Conservation (phyloP, 2,797 vertebrate species). For the Spinus olivaceus region DNA sequence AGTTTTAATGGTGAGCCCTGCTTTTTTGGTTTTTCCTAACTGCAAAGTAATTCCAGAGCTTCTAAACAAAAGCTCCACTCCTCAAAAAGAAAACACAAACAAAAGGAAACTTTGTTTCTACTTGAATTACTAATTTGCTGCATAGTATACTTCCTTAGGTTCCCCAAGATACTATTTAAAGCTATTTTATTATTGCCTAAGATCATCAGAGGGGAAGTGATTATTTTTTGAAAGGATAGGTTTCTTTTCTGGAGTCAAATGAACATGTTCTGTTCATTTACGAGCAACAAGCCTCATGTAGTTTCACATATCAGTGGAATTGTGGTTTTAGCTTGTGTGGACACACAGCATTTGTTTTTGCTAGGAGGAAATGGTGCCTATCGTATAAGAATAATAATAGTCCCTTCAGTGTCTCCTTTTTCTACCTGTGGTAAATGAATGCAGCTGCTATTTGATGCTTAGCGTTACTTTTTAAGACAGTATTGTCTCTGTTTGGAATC, state of each 20-base stretch:
- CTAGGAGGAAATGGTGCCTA: not conserved
- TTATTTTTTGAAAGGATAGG: not conserved
- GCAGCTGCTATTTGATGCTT: not conserved
- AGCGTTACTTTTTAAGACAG: not conserved
- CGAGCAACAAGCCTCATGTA: accelerated
- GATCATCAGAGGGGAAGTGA: not conserved
- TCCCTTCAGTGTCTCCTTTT: not conserved
- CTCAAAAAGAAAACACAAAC: not conserved
- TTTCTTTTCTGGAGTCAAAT: not conserved
- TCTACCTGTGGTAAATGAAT: not conserved
- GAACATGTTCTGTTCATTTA: not conserved
- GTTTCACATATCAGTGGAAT: not conserved
- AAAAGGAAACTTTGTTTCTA: not conserved
- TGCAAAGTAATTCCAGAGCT: not conserved
- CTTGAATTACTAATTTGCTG: not conserved
- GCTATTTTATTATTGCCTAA: not conserved
- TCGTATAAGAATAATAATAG: not conserved
- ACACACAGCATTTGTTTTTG: not conserved
- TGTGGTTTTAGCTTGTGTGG: not conserved
- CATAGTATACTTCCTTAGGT: not conserved
- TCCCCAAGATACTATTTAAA: not conserved
- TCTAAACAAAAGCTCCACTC: not conserved
- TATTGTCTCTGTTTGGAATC: not conserved
- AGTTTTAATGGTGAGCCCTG: not conserved
- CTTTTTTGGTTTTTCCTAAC: not conserved